Conservation (phyloP, 1,140 invertebrate species). For the Zaprionus africanus region DNA sequence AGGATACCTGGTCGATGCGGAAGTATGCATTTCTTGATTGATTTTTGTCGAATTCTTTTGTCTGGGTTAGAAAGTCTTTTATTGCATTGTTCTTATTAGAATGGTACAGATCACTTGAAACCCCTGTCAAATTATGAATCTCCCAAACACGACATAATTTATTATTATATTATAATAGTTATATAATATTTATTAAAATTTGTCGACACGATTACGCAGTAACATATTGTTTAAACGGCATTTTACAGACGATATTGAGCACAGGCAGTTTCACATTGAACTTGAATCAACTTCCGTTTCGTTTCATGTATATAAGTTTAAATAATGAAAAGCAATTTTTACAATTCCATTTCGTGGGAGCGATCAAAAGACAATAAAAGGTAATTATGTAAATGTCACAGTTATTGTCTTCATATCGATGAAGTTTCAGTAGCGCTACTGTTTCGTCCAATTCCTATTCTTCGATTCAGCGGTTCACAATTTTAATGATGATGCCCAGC, state of each 20-base stretch:
- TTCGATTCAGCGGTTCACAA: slow-evolving; percentile 21
- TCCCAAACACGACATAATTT: too few species aligned
- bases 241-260: not conserved
- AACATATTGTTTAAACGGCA: too few species aligned
- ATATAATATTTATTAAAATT: too few species aligned
- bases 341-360: slow-evolving; percentile 23
- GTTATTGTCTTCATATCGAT: slow-evolving; percentile 22
- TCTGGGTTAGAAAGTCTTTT: not conserved
- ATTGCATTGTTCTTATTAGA: not conserved
- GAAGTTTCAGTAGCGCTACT: slow-evolving; percentile 41
- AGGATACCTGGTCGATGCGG: slow-evolving; percentile 49
- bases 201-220: too few species aligned
- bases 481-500: slow-evolving; percentile 51
- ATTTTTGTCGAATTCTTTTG: slow-evolving; percentile 44
- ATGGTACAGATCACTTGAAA: too few species aligned
- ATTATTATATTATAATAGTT: too few species aligned
- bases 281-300: slow-evolving; percentile 54
- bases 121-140: too few species aligned
- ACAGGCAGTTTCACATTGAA: slow-evolving; percentile 45
- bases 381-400: slow-evolving; percentile 80
- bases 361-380: slow-evolving; percentile 66
- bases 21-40: slow-evolving; percentile 66
- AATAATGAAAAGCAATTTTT: slow-evolving; percentile 9
- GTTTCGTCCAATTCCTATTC: slow-evolving; percentile 30
- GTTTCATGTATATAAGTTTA: not conserved